Evolutionary conservation across 2,113 vertebrate species (phyloP).

Genomic region (Podarcis raffonei): DNA sequence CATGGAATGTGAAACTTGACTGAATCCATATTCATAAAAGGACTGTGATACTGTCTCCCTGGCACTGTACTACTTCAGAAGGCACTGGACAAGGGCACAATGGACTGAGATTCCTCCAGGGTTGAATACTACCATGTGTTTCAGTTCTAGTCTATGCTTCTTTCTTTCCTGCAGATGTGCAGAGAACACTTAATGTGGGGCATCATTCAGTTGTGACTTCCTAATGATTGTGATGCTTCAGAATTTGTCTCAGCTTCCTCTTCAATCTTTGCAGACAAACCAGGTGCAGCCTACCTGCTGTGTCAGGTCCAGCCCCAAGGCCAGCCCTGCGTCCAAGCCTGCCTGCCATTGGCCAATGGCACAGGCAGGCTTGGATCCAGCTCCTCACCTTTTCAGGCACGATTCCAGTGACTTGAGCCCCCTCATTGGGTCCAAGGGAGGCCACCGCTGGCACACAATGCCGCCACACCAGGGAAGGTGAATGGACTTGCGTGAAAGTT

Average conservation of each 20-base stretch:
- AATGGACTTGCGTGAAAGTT: too few species aligned
- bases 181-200: background rate
- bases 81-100: background rate
- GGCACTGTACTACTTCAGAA: background rate
- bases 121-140: background rate
- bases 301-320: too few species aligned
- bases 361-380: too few species aligned
- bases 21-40: background rate
- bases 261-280: background rate
- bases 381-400: too few species aligned
- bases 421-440: too few species aligned
- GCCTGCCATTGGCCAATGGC: too few species aligned
- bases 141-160: background rate
- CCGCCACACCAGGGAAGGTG: too few species aligned
- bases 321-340: too few species aligned
- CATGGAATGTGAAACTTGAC: background rate
- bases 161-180: background rate
- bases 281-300: too few species aligned
- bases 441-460: too few species aligned
- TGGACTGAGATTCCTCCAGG: background rate
- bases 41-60: background rate
- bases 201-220: background rate
- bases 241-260: background rate
- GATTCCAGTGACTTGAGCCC: too few species aligned
- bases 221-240: background rate